Conservation (phyloP, 2,888 invertebrate genomes). For the Leucoptera coffeella region DNA sequence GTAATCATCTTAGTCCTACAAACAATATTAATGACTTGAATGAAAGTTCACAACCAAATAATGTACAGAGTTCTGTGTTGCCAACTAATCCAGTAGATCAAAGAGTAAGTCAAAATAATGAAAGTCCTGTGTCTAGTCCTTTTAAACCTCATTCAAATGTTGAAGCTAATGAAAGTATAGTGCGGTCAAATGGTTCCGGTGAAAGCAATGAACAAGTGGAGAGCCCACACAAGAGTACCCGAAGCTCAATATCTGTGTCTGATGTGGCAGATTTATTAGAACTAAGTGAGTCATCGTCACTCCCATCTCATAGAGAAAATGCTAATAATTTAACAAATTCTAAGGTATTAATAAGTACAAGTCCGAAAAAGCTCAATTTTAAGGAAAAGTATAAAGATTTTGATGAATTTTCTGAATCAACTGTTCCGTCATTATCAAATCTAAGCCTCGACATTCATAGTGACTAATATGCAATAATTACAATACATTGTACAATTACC, state of each 20-base stretch:
- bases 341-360: constrained; percentile 8
- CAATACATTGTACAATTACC: too few relatives aligned
- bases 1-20: constrained; percentile 6
- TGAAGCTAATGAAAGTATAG: too few relatives aligned
- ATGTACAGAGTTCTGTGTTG: too few relatives aligned
- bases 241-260: constrained; percentile 35
- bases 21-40: background rate
- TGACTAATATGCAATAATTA: constrained; percentile 15
- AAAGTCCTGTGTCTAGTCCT: too few relatives aligned
- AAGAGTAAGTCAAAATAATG: too few relatives aligned
- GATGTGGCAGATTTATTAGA: constrained; percentile 36
- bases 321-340: too few relatives aligned
- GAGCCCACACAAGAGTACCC: too few relatives aligned
- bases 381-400: constrained; percentile 21
- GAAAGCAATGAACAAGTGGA: too few relatives aligned
- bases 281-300: constrained; percentile 23
- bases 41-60: background rate
- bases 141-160: too few relatives aligned
- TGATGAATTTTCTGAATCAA: constrained; percentile 35
- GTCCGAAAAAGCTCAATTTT: constrained; percentile 10
- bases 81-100: too few relatives aligned
- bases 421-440: constrained; percentile 37
- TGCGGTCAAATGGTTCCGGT: too few relatives aligned
- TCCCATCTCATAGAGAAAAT: background rate
- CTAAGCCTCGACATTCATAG: constrained; percentile 40